A percentile compares a stretch with the other conserved stretches of the same genome.
Evolutionary conservation across 2,888 invertebrate species (phyloP).

Genomic region (Adineta ricciae): DNA sequence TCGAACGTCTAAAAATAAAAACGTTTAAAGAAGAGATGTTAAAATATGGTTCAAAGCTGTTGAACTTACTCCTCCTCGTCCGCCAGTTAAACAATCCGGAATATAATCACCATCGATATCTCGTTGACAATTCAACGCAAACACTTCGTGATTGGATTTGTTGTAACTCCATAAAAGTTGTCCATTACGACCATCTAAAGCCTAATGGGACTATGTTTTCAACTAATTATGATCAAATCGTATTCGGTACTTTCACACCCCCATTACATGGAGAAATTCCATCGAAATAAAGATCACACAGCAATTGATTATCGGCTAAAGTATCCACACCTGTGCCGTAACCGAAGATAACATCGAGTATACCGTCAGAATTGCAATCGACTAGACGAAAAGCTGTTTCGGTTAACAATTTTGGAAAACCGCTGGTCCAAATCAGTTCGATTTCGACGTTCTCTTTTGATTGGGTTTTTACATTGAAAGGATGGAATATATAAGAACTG

Average conservation of each 20-base stretch:
- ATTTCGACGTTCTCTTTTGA: conserved; percentile 50
- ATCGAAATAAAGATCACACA: conserved; percentile 14
- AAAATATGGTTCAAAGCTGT: no score
- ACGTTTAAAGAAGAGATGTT: not conserved
- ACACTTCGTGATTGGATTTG: conserved; percentile 61
- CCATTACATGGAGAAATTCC: conserved; percentile 4
- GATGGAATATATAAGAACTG: not conserved
- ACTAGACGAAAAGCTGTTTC: conserved; percentile 64
- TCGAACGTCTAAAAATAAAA: conserved; percentile 49
- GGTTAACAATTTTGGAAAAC: conserved; percentile 62
- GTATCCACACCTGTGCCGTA: conserved; percentile 61
- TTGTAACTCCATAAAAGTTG: conserved; percentile 65
- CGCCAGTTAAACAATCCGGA: conserved; percentile 65
- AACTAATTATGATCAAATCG: not conserved
- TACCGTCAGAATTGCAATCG: conserved; percentile 64
- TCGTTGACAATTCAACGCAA: conserved; percentile 62
- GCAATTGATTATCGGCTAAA: not conserved
- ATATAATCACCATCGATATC: conserved; percentile 63
- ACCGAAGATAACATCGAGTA: conserved; percentile 65
- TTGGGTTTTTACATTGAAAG: not conserved
- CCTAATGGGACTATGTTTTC: not conserved
- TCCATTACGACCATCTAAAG: conserved; percentile 63
- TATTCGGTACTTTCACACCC: not conserved
- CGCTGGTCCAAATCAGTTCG: conserved; percentile 60
- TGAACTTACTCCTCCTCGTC: conserved; percentile 60